Percentiles rank a stretch among this genome's conserved stretches.
Evolutionary conservation across 2,797 vertebrate genomes (phyloP).

Genomic region (Semotilus atromaculatus): DNA sequence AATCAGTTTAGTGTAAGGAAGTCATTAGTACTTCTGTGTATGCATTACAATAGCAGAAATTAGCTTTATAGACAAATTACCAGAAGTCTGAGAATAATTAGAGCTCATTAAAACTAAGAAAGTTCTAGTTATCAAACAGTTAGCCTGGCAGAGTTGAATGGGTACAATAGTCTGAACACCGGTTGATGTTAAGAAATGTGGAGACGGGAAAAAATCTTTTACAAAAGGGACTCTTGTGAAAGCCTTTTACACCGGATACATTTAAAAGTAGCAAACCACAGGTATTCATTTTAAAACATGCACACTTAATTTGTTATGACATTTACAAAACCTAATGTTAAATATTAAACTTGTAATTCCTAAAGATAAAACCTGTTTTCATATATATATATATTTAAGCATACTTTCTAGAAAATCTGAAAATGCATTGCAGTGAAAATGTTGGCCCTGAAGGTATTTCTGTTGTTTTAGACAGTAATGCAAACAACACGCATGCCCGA

Average conservation of each 20-base stretch:
- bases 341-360: background rate
- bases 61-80: background rate
- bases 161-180: background rate
- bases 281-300: background rate
- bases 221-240: background rate
- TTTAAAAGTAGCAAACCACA: background rate
- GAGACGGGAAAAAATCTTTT: background rate
- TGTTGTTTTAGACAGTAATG: conserved; percentile 15
- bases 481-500: background rate
- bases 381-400: no score
- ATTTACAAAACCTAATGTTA: background rate
- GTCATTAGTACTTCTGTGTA: background rate
- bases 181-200: background rate
- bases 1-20: background rate
- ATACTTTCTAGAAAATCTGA: background rate
- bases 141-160: background rate
- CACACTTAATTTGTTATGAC: background rate
- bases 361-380: background rate
- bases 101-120: background rate
- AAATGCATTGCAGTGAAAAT: background rate
- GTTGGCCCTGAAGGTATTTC: background rate
- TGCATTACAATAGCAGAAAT: background rate
- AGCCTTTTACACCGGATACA: background rate
- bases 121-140: background rate
- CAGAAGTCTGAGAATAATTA: background rate